Percentiles rank a stretch among this genome's conserved stretches.
These are phyloP conservation scores for Macaria liturata DNA, from an alignment of 2,888 invertebrate genomes.

Conservation along the genomic window DNA sequence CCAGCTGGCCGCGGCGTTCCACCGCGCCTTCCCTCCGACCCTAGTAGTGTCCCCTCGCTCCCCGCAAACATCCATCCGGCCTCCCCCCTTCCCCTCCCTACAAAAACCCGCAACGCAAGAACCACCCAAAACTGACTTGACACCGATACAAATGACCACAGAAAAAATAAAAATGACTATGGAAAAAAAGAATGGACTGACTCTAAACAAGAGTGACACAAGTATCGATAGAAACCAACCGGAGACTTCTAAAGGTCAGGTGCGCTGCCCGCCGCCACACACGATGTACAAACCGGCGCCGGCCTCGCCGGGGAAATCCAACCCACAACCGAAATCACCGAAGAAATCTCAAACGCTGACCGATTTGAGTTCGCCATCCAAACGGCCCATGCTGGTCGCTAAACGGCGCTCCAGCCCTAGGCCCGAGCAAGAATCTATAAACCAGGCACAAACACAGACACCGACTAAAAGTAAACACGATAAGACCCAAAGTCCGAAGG, in stretches of 20 bases:
- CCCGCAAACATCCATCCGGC: background rate
- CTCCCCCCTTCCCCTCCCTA: background rate
- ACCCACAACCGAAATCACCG: too few species aligned
- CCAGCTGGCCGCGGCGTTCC: background rate
- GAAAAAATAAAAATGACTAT: too few species aligned
- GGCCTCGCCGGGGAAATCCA: too few species aligned
- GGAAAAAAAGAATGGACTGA: background rate
- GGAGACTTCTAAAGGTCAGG: slow-evolving; percentile 5
- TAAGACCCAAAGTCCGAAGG: background rate
- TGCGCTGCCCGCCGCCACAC: too few species aligned
- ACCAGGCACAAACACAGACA: background rate
- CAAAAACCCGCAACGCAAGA: background rate
- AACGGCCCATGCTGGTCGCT: slow-evolving; percentile 10
- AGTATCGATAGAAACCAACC: background rate
- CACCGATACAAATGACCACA: too few species aligned
- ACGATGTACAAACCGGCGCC: too few species aligned
- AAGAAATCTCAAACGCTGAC: too few species aligned
- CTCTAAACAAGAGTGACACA: slow-evolving; percentile 1
- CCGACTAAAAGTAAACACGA: background rate
- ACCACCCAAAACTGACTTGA: background rate
- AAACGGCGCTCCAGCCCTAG: slow-evolving; percentile 3
- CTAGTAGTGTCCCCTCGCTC: background rate
- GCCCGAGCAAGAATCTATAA: background rate
- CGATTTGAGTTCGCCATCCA: background rate
- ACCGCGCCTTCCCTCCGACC: slow-evolving; percentile 1